Evolutionary conservation across 2,797 vertebrate genomes (phyloP).

Genomic region (Scleropages formosus): DNA sequence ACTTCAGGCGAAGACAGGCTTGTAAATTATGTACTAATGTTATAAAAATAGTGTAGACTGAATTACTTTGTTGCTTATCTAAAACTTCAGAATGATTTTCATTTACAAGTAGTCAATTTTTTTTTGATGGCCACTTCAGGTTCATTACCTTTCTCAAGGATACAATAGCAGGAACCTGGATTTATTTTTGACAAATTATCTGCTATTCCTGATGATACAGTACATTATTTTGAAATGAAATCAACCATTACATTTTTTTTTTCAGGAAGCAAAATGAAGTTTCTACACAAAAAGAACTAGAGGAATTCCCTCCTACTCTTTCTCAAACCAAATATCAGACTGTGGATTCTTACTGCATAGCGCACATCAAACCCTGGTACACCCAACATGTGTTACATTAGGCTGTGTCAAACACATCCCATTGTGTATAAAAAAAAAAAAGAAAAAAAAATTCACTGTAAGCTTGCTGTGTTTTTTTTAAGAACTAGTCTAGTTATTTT

Average conservation of each 20-base stretch:
- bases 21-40: too few species aligned
- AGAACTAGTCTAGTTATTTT: constrained; percentile 75
- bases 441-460: constrained; percentile 78
- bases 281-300: constrained; percentile 98
- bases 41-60: too few species aligned
- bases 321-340: constrained; percentile 37
- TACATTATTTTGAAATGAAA: too few species aligned
- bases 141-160: too few species aligned
- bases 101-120: too few species aligned
- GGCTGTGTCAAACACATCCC: constrained; percentile 42
- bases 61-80: too few species aligned
- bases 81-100: too few species aligned
- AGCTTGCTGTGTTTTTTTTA: constrained; percentile 63
- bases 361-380: constrained; percentile 38
- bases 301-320: constrained; percentile 41
- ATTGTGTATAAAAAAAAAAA: constrained; percentile 91
- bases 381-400: constrained; percentile 36
- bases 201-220: too few species aligned
- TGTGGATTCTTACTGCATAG: constrained; percentile 25
- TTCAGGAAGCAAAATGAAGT: constrained; percentile 97
- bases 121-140: background rate
- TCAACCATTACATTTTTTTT: constrained; percentile 44
- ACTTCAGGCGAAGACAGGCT: too few species aligned
- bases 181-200: too few species aligned
- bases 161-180: too few species aligned